A percentile compares a stretch with the other conserved stretches of the same genome.
These are phyloP conservation scores for Sturnus vulgaris DNA, from an alignment of 2,113 vertebrate genomes.

Conservation along the genomic window DNA sequence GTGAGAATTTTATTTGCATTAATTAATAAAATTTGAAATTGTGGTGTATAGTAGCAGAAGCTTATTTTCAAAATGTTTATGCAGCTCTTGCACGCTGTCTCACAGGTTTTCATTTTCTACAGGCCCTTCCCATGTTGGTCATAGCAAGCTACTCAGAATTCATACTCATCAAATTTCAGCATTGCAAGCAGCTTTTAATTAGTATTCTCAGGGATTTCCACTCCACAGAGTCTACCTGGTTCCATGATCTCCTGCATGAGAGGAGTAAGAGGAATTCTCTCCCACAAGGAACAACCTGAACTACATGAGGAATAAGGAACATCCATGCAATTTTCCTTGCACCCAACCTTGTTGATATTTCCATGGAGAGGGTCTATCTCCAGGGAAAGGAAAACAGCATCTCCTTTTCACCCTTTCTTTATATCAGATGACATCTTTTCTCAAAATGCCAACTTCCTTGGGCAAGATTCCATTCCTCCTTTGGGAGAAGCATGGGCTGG, in stretches of 20 bases:
- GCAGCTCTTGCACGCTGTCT: neutral
- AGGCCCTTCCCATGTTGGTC: neutral
- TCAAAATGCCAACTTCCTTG: neutral
- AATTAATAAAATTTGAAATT: neutral
- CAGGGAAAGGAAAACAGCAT: neutral
- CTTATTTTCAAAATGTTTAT: neutral
- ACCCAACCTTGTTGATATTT: neutral
- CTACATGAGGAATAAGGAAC: accelerated
- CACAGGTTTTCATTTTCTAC: neutral
- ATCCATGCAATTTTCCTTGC: neutral
- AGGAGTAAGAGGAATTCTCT: neutral
- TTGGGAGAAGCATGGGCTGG: neutral
- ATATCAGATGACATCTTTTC: neutral
- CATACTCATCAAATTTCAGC: neutral
- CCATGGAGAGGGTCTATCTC: neutral
- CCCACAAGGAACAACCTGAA: neutral
- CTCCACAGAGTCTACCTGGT: neutral
- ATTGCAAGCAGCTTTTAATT: neutral
- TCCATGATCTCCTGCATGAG: neutral
- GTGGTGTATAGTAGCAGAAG: neutral
- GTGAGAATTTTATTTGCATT: neutral
- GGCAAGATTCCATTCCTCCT: neutral
- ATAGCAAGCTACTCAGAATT: neutral
- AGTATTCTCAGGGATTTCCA: neutral
- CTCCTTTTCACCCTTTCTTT: neutral